These are phyloP conservation scores for Malaclemys terrapin DNA, from an alignment of 2,113 vertebrate species.

Conservation along the genomic window DNA sequence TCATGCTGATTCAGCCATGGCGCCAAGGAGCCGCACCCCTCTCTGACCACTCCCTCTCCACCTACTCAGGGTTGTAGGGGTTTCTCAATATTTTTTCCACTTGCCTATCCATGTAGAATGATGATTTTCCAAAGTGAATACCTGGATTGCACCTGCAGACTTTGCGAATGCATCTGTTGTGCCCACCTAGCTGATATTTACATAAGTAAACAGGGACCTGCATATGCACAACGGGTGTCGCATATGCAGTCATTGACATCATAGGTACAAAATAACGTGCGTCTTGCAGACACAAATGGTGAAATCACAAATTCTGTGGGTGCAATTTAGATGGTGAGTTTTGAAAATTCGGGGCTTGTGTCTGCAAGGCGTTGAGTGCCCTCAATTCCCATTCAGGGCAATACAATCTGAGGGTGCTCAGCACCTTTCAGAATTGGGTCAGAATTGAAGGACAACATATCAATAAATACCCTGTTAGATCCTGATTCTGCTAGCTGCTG, in stretches of 20 bases:
- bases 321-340: not conserved
- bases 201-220: not conserved
- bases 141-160: not conserved
- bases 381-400: not conserved
- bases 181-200: not conserved
- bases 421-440: not conserved
- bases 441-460: not conserved
- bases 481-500: not conserved
- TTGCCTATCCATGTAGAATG: not conserved
- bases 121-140: not conserved
- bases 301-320: accelerated
- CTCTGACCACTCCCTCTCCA: not conserved
- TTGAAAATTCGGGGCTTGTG: not conserved
- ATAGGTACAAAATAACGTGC: not conserved
- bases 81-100: not conserved
- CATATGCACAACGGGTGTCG: not conserved
- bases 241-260: not conserved
- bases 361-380: not conserved
- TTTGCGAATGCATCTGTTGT: not conserved
- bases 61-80: no score
- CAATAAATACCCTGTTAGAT: not conserved
- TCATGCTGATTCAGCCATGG: accelerated
- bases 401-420: not conserved
- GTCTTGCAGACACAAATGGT: not conserved
- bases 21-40: not conserved